A percentile compares a stretch with the other conserved stretches of the same genome.
phyloP scores from a whole-genome alignment of 2,113 vertebrate species.

The Protomyctophum bolini region DNA sequence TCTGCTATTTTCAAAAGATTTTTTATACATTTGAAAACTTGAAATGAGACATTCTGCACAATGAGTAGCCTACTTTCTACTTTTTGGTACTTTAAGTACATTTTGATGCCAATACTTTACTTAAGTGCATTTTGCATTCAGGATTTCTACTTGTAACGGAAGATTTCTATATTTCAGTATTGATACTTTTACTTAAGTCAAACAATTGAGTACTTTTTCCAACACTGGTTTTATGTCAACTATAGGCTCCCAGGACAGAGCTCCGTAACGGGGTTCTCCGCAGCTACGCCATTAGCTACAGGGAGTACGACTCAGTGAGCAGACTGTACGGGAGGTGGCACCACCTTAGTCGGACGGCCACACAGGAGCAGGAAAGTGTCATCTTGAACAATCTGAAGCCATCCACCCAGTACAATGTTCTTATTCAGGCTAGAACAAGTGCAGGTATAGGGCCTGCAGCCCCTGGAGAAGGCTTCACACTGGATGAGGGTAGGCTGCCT shows the following conservation, averaged over 20 bases:
- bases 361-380: constrained; percentile 22
- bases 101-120: no score
- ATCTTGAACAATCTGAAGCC: constrained; percentile 56
- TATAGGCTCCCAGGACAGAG: constrained; percentile 54
- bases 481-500: constrained; percentile 52
- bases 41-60: no score
- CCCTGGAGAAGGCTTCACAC: constrained; percentile 53
- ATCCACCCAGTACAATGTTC: constrained; percentile 46
- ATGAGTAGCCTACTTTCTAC: no score
- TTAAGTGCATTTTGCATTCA: no score
- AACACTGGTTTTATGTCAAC: not conserved
- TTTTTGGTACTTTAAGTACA: no score
- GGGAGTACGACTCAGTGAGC: constrained; percentile 29
- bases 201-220: no score
- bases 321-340: constrained; percentile 43
- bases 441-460: constrained; percentile 59
- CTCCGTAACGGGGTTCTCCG: constrained; percentile 60
- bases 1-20: no score
- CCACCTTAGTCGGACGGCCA: constrained; percentile 14
- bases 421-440: constrained; percentile 51
- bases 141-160: no score
- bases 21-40: no score
- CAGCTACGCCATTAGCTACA: constrained; percentile 64
- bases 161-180: no score
- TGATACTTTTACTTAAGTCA: no score